These are phyloP conservation scores for Stenchaetothrips biformis DNA, from an alignment of 2,888 invertebrate genomes.

Conservation along the genomic window DNA sequence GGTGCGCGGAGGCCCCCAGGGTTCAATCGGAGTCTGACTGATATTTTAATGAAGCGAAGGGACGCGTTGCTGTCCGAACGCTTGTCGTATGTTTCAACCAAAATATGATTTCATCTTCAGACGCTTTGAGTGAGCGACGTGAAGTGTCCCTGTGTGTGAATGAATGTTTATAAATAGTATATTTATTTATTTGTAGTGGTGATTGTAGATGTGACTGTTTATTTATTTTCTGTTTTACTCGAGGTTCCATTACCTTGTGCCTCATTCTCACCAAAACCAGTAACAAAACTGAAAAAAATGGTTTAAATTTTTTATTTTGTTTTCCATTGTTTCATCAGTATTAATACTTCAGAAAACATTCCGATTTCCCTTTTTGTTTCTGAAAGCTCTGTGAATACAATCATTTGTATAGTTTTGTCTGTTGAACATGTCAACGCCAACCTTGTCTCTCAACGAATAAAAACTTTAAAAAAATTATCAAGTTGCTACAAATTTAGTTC, in stretches of 20 bases:
- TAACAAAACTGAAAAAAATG: background rate
- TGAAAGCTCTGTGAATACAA: background rate
- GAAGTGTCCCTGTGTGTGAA: background rate
- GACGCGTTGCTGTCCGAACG: background rate
- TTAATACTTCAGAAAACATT: background rate
- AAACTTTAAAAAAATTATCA: background rate
- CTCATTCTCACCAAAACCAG: background rate
- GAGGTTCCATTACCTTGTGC: background rate
- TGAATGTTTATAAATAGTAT: background rate
- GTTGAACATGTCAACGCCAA: background rate
- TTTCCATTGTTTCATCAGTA: background rate
- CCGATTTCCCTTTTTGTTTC: too few relatives aligned
- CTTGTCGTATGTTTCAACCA: constrained; percentile 6
- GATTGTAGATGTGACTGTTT: constrained; percentile 11
- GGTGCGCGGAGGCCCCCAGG: background rate
- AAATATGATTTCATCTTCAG: background rate
- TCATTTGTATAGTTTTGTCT: background rate
- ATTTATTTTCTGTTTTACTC: background rate
- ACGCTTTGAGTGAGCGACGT: background rate
- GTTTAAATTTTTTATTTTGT: background rate
- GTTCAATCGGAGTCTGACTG: constrained; percentile 20
- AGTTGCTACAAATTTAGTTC: background rate
- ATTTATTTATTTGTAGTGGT: constrained; percentile 24
- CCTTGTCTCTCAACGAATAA: background rate
- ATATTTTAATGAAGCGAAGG: constrained; percentile 3